Percentiles rank a stretch among this genome's conserved stretches.
These are phyloP conservation scores for Helleia helle DNA, from an alignment of 2,888 invertebrate species.

Conservation along the genomic window DNA sequence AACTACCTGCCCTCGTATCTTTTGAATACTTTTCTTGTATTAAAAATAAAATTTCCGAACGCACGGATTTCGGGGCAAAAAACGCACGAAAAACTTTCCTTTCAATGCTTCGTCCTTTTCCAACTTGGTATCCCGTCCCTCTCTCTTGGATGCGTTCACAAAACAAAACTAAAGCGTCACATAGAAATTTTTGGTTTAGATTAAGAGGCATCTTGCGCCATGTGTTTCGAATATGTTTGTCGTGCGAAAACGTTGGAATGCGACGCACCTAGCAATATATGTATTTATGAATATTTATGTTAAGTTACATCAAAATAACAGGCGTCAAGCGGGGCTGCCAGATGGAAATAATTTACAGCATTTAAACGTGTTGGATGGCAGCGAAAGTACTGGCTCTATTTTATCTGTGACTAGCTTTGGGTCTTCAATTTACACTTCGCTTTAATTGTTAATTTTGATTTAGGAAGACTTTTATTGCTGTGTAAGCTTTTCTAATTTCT, in stretches of 20 bases:
- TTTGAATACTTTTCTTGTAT: slow-evolving; percentile 69
- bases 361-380: background rate
- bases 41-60: slow-evolving; percentile 68
- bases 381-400: too few species aligned
- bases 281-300: slow-evolving; percentile 2
- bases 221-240: slow-evolving; percentile 20
- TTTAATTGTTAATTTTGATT: too few species aligned
- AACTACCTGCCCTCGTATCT: slow-evolving; percentile 68
- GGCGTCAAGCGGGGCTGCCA: background rate
- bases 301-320: slow-evolving; percentile 3
- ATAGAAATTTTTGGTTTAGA: slow-evolving; percentile 40
- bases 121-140: slow-evolving; percentile 28
- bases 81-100: slow-evolving; percentile 64
- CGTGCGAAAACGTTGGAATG: slow-evolving; percentile 13
- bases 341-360: background rate
- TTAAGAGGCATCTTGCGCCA: slow-evolving; percentile 23
- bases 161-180: slow-evolving; percentile 37
- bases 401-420: too few species aligned
- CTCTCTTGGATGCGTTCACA: slow-evolving; percentile 43
- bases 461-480: too few species aligned
- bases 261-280: slow-evolving; percentile 3
- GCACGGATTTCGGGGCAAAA: slow-evolving; percentile 65
- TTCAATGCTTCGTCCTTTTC: slow-evolving; percentile 37
- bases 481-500: too few species aligned
- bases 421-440: too few species aligned